A percentile compares a stretch with the other conserved stretches of the same genome.
phyloP scores from a whole-genome alignment of 2,797 vertebrate genomes.

The Danio tinwini region DNA sequence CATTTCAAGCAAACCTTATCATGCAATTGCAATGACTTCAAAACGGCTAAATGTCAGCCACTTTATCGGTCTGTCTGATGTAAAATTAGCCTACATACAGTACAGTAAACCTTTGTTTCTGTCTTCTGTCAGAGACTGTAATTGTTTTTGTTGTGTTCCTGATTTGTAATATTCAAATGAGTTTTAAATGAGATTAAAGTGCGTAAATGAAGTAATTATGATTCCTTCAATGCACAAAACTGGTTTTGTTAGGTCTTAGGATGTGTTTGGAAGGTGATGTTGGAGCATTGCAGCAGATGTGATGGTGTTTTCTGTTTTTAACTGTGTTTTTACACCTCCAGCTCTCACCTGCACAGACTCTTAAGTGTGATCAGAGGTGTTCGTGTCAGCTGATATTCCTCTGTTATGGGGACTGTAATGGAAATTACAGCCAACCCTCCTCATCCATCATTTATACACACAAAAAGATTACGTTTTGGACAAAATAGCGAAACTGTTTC shows the following conservation, averaged over 20 bases:
- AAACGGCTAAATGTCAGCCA: too few relatives aligned
- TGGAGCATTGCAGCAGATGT: background rate
- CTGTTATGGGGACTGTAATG: conserved; percentile 21
- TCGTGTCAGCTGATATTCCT: conserved; percentile 1
- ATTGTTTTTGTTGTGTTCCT: too few relatives aligned
- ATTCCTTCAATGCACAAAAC: background rate
- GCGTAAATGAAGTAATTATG: background rate
- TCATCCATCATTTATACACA: conserved; percentile 30
- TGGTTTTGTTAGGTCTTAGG: background rate
- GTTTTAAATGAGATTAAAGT: background rate
- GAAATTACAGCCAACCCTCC: background rate
- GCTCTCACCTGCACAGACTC: conserved; percentile 14
- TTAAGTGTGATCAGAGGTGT: conserved; percentile 17
- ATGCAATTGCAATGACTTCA: too few relatives aligned
- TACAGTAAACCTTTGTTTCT: too few relatives aligned
- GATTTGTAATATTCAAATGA: background rate
- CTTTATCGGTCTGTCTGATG: too few relatives aligned
- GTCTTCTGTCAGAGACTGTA: too few relatives aligned
- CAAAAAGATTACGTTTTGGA: too few relatives aligned
- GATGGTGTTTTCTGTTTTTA: background rate
- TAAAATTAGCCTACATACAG: too few relatives aligned
- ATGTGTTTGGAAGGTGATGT: background rate
- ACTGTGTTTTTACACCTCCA: conserved; percentile 1
- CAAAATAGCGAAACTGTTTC: too few relatives aligned
- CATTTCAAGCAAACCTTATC: too few relatives aligned